Evolutionary conservation across 2,888 invertebrate species (phyloP).

Genomic region (Pollenia amentaria): DNA sequence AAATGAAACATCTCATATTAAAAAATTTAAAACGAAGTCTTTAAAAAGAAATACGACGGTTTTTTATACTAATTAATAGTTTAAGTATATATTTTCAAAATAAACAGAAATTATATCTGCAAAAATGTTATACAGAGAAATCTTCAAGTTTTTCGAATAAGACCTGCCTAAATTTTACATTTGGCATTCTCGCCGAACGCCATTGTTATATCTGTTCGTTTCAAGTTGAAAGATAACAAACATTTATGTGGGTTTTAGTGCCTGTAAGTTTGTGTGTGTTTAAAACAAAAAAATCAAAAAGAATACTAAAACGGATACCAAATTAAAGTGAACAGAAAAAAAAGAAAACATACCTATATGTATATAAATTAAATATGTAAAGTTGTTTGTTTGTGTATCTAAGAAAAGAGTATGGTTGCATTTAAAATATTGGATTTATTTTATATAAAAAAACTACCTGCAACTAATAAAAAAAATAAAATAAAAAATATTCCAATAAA

Average conservation of each 20-base stretch:
- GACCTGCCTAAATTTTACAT: slow-evolving; percentile 18
- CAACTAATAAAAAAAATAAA: too few relatives aligned
- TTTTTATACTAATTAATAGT: slow-evolving; percentile 13
- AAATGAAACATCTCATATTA: slow-evolving; percentile 6
- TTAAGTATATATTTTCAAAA: neutral
- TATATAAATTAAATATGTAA: too few relatives aligned
- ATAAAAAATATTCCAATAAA: too few relatives aligned
- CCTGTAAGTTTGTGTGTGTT: slow-evolving; percentile 9
- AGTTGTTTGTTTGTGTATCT: too few relatives aligned
- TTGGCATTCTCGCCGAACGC: slow-evolving; percentile 29
- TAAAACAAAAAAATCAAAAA: slow-evolving; percentile 10
- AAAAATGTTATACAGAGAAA: neutral
- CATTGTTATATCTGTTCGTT: slow-evolving; percentile 32
- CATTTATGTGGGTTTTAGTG: slow-evolving; percentile 22
- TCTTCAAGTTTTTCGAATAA: slow-evolving; percentile 1
- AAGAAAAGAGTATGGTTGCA: too few relatives aligned
- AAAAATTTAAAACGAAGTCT: slow-evolving; percentile 5
- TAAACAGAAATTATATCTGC: slow-evolving; percentile 1
- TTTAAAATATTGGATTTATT: too few relatives aligned
- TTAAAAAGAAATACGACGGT: slow-evolving; percentile 29
- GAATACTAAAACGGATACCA: slow-evolving; percentile 6
- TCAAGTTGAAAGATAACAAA: neutral
- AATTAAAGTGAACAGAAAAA: neutral
- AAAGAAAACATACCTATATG: neutral
- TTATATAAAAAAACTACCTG: too few relatives aligned